Conservation (phyloP, 1,140 invertebrate species). For the Pararge aegeria region DNA sequence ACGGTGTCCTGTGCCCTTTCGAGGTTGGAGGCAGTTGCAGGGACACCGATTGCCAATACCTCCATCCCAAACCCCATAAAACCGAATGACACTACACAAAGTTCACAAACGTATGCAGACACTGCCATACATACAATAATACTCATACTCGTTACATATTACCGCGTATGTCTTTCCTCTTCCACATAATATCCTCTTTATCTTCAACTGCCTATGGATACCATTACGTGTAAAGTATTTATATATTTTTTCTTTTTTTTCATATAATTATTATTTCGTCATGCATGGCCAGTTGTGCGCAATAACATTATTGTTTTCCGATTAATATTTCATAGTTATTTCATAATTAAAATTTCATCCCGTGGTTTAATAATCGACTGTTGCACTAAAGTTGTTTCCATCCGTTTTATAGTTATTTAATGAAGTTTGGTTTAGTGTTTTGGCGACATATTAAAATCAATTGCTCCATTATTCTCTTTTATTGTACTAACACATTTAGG, state of each 20-base stretch:
- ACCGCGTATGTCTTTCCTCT: conserved; percentile 9
- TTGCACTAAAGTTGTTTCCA: too few species aligned
- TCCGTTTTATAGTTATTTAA: too few species aligned
- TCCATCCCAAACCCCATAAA: conserved; percentile 58
- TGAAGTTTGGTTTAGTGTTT: too few species aligned
- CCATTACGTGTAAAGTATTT: conserved; percentile 68
- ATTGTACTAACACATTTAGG: background rate
- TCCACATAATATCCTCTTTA: conserved; percentile 8
- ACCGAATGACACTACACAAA: conserved; percentile 46
- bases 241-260: conserved; percentile 17
- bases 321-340: background rate
- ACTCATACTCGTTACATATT: conserved; percentile 10
- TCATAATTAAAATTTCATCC: too few species aligned
- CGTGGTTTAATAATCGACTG: too few species aligned
- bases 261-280: background rate
- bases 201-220: conserved; percentile 33
- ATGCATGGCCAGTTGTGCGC: conserved; percentile 12
- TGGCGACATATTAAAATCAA: too few species aligned
- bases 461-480: background rate
- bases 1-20: conserved; percentile 74
- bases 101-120: conserved; percentile 34
- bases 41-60: conserved; percentile 74
- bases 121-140: conserved; percentile 34
- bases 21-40: conserved; percentile 75
- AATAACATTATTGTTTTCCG: background rate